Conservation (phyloP, 2,113 vertebrate species). For the Acanthisitta chloris region DNA sequence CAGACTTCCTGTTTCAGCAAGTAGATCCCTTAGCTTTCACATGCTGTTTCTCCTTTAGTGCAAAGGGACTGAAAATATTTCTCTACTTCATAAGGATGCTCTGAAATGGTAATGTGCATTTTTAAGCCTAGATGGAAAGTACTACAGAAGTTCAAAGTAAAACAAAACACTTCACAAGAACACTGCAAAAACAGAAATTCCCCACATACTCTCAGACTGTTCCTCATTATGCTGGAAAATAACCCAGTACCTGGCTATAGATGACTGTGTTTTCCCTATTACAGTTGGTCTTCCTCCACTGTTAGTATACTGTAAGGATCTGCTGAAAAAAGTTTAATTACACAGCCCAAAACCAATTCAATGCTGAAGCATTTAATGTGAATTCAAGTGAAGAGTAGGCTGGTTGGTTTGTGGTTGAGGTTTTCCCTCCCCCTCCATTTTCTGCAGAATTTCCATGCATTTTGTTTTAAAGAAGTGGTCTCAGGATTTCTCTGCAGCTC, state of each 20-base stretch:
- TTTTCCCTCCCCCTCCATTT: neutral
- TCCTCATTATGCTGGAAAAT: neutral
- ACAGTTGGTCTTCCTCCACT: neutral
- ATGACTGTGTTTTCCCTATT: neutral
- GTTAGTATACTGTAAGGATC: neutral
- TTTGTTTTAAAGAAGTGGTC: neutral
- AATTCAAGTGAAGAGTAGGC: neutral
- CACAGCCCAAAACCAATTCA: neutral
- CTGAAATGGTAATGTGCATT: neutral
- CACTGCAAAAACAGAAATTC: neutral
- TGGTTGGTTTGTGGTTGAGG: neutral
- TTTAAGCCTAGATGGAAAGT: neutral
- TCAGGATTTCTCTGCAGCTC: neutral
- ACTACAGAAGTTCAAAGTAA: neutral
- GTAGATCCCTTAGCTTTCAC: neutral
- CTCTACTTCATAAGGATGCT: neutral
- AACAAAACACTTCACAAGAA: neutral
- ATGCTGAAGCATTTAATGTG: neutral
- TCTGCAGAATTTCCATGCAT: neutral
- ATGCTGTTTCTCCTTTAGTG: neutral
- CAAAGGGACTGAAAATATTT: neutral
- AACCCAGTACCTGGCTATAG: neutral
- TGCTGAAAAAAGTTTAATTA: neutral
- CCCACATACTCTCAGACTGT: neutral
- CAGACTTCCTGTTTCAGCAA: constrained; percentile 1